A percentile compares a stretch with the other conserved stretches of the same genome.
These are phyloP conservation scores for Protosalanx chinensis DNA, from an alignment of 2,797 vertebrate species.

Conservation along the genomic window DNA sequence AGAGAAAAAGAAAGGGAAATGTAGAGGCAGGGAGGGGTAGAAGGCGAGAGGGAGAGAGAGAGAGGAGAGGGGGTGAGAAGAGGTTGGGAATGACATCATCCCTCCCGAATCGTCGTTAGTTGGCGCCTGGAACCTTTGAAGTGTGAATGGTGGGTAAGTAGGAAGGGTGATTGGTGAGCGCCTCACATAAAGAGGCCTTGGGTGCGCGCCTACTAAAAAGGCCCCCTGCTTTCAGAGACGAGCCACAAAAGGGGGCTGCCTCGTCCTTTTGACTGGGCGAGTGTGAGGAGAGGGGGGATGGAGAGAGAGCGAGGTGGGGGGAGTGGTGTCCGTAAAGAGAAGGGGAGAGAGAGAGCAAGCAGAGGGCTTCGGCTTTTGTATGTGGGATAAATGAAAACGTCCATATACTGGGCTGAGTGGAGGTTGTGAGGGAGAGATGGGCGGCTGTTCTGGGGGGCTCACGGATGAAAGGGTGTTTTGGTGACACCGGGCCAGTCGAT, in stretches of 20 bases:
- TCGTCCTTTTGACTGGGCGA: conserved; percentile 17
- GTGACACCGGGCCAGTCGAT: conserved; percentile 1
- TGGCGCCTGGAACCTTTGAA: conserved; percentile 43
- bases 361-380: conserved; percentile 37
- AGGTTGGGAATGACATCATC: conserved; percentile 54
- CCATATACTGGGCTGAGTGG: conserved; percentile 36
- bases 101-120: conserved; percentile 38
- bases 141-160: conserved; percentile 41
- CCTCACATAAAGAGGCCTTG: conserved; percentile 36
- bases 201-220: conserved; percentile 37
- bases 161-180: conserved; percentile 43
- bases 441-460: conserved; percentile 17
- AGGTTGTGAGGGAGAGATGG: conserved; percentile 39
- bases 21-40: not conserved
- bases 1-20: not conserved
- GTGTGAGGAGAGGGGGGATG: not conserved
- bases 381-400: conserved; percentile 47
- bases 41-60: conserved; percentile 9
- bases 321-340: not conserved
- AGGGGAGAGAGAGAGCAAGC: not conserved
- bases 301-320: not conserved
- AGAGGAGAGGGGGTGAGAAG: not conserved
- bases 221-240: conserved; percentile 36
- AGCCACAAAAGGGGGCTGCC: conserved; percentile 18
- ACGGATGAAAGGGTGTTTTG: not conserved